Conservation (phyloP, 2,113 vertebrate species). For the Apeltes quadracus region DNA sequence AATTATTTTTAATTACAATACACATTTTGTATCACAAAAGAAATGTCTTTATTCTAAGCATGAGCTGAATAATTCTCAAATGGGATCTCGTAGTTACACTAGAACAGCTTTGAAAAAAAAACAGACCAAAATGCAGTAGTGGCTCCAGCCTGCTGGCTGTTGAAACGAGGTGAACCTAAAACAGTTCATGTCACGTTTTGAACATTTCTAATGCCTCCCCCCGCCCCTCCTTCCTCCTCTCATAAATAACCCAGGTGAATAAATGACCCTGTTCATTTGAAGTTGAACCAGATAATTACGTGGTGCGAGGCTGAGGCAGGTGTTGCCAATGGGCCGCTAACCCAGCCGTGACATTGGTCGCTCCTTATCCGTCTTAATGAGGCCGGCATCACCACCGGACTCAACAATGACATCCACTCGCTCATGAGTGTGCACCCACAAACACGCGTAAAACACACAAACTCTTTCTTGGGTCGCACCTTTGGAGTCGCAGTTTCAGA, state of each 20-base stretch:
- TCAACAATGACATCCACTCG: conserved; percentile 65
- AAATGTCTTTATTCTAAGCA: not conserved
- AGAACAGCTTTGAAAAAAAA: conserved; percentile 4
- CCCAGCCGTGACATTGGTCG: conserved; percentile 74
- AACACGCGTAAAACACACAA: conserved; percentile 17
- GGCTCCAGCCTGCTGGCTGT: conserved; percentile 2
- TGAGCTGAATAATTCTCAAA: conserved; percentile 2
- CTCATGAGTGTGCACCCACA: conserved; percentile 17
- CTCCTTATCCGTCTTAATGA: conserved; percentile 82
- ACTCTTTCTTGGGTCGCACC: not conserved
- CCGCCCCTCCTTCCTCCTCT: not conserved
- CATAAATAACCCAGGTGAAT: conserved; percentile 80
- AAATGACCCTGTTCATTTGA: conserved; percentile 78
- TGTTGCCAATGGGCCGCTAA: conserved; percentile 71
- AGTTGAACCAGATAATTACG: conserved; percentile 79
- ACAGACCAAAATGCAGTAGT: not conserved
- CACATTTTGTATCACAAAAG: not conserved
- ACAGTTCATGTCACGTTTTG: conserved; percentile 45
- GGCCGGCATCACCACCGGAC: conserved; percentile 60
- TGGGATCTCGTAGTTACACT: not conserved
- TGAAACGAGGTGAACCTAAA: conserved; percentile 47
- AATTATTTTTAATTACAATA: not conserved
- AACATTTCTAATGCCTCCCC: conserved; percentile 55
- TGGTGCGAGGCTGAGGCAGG: conserved; percentile 49
- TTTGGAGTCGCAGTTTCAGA: not conserved